Conservation (phyloP, 2,113 vertebrate genomes). For the Lepidothrix coronata region DNA sequence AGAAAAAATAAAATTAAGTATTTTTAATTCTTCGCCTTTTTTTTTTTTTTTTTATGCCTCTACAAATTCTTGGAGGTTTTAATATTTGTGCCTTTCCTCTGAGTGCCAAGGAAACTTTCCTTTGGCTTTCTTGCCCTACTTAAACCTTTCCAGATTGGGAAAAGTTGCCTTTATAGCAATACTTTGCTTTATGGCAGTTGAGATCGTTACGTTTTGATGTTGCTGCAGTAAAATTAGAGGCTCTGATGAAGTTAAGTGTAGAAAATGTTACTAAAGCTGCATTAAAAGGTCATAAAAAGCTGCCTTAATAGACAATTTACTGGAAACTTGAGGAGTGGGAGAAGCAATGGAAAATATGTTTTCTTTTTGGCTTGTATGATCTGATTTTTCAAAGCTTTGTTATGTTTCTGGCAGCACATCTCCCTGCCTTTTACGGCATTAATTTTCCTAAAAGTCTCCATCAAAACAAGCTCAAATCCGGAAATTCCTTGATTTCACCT, state of each 20-base stretch:
- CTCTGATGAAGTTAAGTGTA: constrained; percentile 26
- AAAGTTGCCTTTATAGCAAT: constrained; percentile 13
- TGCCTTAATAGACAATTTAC: constrained; percentile 29
- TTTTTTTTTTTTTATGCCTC: background rate
- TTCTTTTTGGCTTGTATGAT: background rate
- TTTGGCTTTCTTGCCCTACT: background rate
- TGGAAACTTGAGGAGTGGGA: background rate
- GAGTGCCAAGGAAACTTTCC: background rate
- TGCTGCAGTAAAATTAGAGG: constrained; percentile 32
- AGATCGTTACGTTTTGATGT: constrained; percentile 30
- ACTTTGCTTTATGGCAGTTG: constrained; percentile 19
- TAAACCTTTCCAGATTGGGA: background rate
- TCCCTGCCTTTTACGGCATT: background rate
- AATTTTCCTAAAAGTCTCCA: background rate
- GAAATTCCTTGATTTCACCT: background rate
- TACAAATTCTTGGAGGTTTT: background rate
- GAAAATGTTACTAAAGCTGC: constrained; percentile 31
- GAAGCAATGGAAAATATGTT: background rate
- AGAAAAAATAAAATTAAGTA: background rate
- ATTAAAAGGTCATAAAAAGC: constrained; percentile 33
- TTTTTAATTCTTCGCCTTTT: background rate
- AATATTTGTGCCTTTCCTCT: background rate
- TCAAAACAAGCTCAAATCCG: background rate
- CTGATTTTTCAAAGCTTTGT: background rate
- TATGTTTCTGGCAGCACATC: background rate